Evolutionary conservation across 1,140 invertebrate species (phyloP).

Genomic region (Lerema accius): DNA sequence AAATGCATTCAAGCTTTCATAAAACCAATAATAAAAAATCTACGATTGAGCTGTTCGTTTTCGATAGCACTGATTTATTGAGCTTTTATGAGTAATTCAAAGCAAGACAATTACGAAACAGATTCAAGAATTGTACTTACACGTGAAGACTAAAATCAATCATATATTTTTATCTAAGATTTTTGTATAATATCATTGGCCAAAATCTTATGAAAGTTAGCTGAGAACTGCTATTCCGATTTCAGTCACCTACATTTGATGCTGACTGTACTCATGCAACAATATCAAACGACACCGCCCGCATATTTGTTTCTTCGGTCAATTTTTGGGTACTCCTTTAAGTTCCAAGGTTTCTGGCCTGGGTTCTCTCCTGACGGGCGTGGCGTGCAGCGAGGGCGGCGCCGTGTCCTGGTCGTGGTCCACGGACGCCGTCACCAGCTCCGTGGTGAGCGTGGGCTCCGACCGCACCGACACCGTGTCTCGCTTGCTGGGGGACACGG

Average conservation of each 20-base stretch:
- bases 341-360: slow-evolving; percentile 48
- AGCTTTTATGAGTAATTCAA: no score
- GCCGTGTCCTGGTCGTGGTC: slow-evolving; percentile 60
- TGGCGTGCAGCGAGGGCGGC: slow-evolving; percentile 56
- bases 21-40: no score
- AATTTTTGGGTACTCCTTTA: slow-evolving; percentile 35
- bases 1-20: no score
- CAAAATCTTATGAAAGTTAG: no score
- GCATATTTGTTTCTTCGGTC: background rate
- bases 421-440: slow-evolving; percentile 65
- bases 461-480: slow-evolving; percentile 60
- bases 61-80: no score
- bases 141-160: no score
- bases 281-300: no score
- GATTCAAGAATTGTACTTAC: no score
- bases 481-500: slow-evolving; percentile 51
- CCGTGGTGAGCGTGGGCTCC: slow-evolving; percentile 66
- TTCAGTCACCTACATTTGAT: background rate
- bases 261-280: background rate
- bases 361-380: slow-evolving; percentile 46
- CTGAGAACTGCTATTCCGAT: background rate
- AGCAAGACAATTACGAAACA: no score
- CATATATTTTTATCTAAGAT: no score
- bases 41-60: no score
- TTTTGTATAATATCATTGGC: no score